These are phyloP conservation scores for Rhineura floridana DNA, from an alignment of 2,113 vertebrate species.

Conservation along the genomic window DNA sequence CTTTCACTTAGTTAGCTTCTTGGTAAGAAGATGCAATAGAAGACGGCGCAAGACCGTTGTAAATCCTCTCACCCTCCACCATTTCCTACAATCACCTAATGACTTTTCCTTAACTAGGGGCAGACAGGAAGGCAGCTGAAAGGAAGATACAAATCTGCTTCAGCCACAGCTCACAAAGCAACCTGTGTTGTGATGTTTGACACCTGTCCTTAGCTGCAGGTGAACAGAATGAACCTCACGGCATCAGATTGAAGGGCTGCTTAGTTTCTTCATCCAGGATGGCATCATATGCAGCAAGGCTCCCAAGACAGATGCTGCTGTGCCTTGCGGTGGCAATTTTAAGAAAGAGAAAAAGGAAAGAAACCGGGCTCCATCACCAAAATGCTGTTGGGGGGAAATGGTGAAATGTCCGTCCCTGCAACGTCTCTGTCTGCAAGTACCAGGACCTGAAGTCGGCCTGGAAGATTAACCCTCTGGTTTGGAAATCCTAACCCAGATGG, in stretches of 20 bases:
- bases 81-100: background rate
- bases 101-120: too few species aligned
- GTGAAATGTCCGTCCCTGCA: too few species aligned
- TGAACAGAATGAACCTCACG: background rate
- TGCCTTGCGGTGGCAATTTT: too few species aligned
- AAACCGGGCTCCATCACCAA: too few species aligned
- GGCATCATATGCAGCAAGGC: background rate
- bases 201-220: background rate
- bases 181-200: background rate
- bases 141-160: background rate
- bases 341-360: too few species aligned
- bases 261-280: background rate
- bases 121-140: too few species aligned
- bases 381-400: too few species aligned
- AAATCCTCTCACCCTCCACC: accelerated
- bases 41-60: background rate
- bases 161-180: too few species aligned
- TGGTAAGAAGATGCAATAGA: background rate
- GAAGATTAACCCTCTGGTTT: background rate
- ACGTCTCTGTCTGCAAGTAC: too few species aligned
- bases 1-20: accelerated
- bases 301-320: too few species aligned
- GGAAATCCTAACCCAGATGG: background rate
- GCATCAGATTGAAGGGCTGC: background rate
- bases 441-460: too few species aligned